A percentile compares a stretch with the other conserved stretches of the same genome.
phyloP scores from a whole-genome alignment of 1,140 invertebrate genomes.

The Aphaenogaster floridana region DNA sequence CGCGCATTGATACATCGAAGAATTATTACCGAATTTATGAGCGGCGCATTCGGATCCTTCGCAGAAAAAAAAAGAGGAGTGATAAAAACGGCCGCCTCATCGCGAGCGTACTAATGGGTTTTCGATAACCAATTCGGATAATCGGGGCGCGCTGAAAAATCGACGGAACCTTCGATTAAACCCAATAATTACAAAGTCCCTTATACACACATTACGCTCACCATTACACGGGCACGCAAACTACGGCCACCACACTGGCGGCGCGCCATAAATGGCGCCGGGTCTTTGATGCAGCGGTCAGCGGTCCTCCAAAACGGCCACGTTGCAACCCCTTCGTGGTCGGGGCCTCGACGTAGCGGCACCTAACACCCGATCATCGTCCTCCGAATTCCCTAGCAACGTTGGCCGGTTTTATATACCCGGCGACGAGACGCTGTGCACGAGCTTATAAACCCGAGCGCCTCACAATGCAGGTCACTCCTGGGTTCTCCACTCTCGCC shows the following conservation, averaged over 20 bases:
- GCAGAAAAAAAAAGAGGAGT: background rate
- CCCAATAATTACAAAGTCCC: slow-evolving; percentile 61
- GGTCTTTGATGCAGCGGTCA: slow-evolving; percentile 68
- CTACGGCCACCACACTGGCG: slow-evolving; percentile 13
- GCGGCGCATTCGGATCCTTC: background rate
- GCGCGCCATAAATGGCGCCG: slow-evolving; percentile 64
- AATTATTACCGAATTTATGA: slow-evolving; percentile 62
- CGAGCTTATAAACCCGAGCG: slow-evolving; percentile 74
- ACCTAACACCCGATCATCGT: slow-evolving; percentile 65
- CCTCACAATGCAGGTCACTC: slow-evolving; percentile 64
- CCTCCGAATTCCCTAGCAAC: slow-evolving; percentile 61
- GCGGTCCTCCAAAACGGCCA: slow-evolving; percentile 60
- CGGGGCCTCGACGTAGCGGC: slow-evolving; percentile 47
- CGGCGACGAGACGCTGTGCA: slow-evolving; percentile 35
- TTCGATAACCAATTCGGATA: slow-evolving; percentile 64
- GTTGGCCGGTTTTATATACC: slow-evolving; percentile 70
- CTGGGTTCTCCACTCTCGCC: slow-evolving; percentile 54
- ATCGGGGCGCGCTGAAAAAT: slow-evolving; percentile 57
- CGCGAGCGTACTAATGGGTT: slow-evolving; percentile 55
- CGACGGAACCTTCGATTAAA: slow-evolving; percentile 53
- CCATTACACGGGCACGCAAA: background rate
- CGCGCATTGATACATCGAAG: slow-evolving; percentile 52
- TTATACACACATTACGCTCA: slow-evolving; percentile 17
- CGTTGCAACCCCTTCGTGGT: slow-evolving; percentile 64
- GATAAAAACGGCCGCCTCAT: slow-evolving; percentile 45